Evolutionary conservation across 2,888 invertebrate species (phyloP), one percentile per base, ranked within the genome.

Genomic region (Eupeodes latifasciatus): DNA sequence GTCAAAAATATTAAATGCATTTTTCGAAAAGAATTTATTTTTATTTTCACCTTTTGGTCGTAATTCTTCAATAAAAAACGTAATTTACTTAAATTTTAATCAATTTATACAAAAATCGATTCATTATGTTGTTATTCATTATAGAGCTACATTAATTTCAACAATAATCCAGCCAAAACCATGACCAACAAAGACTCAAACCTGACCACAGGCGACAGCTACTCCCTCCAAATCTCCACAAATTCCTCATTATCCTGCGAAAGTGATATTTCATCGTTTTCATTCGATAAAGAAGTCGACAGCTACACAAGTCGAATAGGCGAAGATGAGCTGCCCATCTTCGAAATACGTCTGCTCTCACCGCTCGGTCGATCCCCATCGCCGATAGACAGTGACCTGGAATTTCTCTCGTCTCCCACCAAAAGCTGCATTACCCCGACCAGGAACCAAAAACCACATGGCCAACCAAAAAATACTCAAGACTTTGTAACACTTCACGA

Each of bases 281-380:
- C 92, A 12, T 90, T 92, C 6, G 93, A 92, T 16, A 91, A 90
- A 12, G 93, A 93, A 64, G 64, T 92, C 9, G 91, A 87, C 14
- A 81, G 71, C 10, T 85, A 76, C 57, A 79, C 79, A n/a, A 78
- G 61, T 57, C 77, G 86, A 36, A 64, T 89, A 57, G 91, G 91
- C 74, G 90, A 90, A 19, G 93, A 93, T 89, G 93, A 93, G 89
- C 74, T 93, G 74, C 93, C 93, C 2, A 91, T 91, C 1, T 93
- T 93, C 49, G 93, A 93, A 72, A 93, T 93, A 74, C 91, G 93
- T 4, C 90, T 92, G 16, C 91, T 91, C 67, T 93, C 93, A 7
- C 93, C 93, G 3, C 90, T 92, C 14, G 92, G 93, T 12, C 90
- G 93, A 49, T 91, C 92, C 0, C 93, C 93, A 3, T 93, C 93